These are phyloP conservation scores for Apis laboriosa DNA, from an alignment of 1,140 invertebrate species.

Conservation along the genomic window DNA sequence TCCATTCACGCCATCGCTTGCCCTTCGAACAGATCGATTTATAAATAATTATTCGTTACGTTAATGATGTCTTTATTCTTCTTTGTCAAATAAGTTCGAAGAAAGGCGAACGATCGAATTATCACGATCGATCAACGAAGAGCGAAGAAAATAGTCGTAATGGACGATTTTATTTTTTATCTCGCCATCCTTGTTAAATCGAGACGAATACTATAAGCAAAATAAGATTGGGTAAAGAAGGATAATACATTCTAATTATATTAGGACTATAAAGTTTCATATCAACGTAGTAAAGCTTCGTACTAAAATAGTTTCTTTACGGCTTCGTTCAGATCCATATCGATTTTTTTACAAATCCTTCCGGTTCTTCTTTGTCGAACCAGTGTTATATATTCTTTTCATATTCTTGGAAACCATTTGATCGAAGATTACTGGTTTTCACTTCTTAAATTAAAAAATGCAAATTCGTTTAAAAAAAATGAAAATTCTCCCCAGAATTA, in stretches of 20 bases:
- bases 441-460: no score
- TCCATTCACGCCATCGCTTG: slow-evolving; percentile 17
- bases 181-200: background rate
- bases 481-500: no score
- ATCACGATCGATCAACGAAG: no score
- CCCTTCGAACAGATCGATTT: background rate
- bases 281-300: slow-evolving; percentile 4
- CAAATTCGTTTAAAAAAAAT: no score
- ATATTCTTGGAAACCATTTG: no score
- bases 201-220: background rate
- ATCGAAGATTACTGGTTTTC: no score
- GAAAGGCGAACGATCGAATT: background rate
- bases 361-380: background rate
- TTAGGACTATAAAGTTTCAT: slow-evolving; percentile 8
- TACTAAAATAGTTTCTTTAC: slow-evolving; percentile 10
- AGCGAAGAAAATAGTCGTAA: background rate
- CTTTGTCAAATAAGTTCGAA: no score
- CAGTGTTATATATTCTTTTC: no score
- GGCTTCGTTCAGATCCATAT: slow-evolving; percentile 14
- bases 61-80: background rate
- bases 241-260: background rate
- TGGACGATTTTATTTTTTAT: background rate
- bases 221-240: slow-evolving; percentile 20
- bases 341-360: background rate
- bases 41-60: background rate